phyloP scores from a whole-genome alignment of 2,888 invertebrate genomes.

The Phaedon cochleariae region DNA sequence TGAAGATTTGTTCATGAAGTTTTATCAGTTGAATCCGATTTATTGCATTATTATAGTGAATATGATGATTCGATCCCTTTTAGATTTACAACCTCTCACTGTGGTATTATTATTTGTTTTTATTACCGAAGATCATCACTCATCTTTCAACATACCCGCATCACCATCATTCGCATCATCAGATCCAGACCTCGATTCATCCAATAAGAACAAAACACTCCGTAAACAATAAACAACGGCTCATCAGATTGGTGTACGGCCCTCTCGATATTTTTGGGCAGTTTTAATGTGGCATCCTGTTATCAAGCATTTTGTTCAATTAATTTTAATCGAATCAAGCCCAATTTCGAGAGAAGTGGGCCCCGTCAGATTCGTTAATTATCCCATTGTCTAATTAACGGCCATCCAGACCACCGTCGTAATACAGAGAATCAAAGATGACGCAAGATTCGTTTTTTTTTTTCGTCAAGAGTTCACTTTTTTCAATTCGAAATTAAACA shows the following conservation, averaged over 20 bases:
- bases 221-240: slow-evolving; percentile 24
- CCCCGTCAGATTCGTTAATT: slow-evolving; percentile 45
- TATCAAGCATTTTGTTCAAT: slow-evolving; percentile 44
- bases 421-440: not conserved
- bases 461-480: not conserved
- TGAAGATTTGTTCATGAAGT: no score
- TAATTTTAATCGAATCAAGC: slow-evolving; percentile 47
- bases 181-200: not conserved
- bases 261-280: slow-evolving; percentile 33
- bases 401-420: slow-evolving; percentile 17
- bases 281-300: slow-evolving; percentile 36
- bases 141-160: not conserved
- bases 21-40: no score
- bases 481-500: slow-evolving; percentile 17
- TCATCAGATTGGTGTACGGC: slow-evolving; percentile 23
- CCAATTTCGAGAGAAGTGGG: slow-evolving; percentile 43
- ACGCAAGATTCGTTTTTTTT: not conserved
- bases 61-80: no score
- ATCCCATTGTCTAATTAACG: slow-evolving; percentile 33
- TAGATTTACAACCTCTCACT: no score
- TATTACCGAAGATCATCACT: no score
- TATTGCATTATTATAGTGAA: no score
- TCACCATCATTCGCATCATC: not conserved
- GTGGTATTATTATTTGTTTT: no score
- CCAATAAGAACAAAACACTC: slow-evolving; percentile 25